phyloP scores from a whole-genome alignment of 2,888 invertebrate genomes.

The Hyposoter dolosus region DNA sequence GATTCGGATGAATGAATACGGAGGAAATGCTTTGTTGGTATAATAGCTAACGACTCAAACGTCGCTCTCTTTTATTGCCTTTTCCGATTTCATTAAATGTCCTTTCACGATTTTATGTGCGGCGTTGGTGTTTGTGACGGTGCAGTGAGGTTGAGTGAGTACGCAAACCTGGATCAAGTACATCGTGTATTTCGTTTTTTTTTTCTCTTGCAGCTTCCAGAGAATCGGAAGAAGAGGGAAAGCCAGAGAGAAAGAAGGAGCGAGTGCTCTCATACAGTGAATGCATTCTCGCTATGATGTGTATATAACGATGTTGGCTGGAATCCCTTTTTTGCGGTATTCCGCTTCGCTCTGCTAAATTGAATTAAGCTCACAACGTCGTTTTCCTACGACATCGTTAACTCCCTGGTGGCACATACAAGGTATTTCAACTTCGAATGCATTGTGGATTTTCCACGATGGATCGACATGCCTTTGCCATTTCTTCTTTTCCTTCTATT shows the following conservation, averaged over 20 bases:
- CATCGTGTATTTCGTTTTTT: slow-evolving; percentile 1
- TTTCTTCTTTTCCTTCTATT: slow-evolving; percentile 4
- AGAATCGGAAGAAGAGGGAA: neutral
- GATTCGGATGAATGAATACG: neutral
- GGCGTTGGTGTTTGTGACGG: slow-evolving; percentile 9
- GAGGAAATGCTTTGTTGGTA: slow-evolving; percentile 21
- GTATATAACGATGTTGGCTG: slow-evolving; percentile 12
- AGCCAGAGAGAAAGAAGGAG: neutral
- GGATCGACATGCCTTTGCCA: slow-evolving; percentile 37
- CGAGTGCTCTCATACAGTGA: slow-evolving; percentile 5
- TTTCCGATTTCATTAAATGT: slow-evolving; percentile 77
- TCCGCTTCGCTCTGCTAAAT: slow-evolving; percentile 57
- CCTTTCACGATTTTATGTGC: slow-evolving; percentile 72
- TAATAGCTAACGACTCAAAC: slow-evolving; percentile 54
- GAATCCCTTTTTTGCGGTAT: slow-evolving; percentile 58
- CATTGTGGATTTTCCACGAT: slow-evolving; percentile 31
- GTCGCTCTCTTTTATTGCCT: slow-evolving; percentile 61
- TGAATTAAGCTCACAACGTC: slow-evolving; percentile 59
- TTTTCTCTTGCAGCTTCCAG: neutral
- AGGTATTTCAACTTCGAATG: slow-evolving; percentile 6
- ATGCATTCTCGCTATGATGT: slow-evolving; percentile 18
- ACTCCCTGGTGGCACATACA: slow-evolving; percentile 28
- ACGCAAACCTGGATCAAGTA: neutral
- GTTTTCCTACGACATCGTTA: slow-evolving; percentile 50
- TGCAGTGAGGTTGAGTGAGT: slow-evolving; percentile 6